Evolutionary conservation across 2,113 vertebrate species (phyloP).

Genomic region (Corythornis vintsioides): DNA sequence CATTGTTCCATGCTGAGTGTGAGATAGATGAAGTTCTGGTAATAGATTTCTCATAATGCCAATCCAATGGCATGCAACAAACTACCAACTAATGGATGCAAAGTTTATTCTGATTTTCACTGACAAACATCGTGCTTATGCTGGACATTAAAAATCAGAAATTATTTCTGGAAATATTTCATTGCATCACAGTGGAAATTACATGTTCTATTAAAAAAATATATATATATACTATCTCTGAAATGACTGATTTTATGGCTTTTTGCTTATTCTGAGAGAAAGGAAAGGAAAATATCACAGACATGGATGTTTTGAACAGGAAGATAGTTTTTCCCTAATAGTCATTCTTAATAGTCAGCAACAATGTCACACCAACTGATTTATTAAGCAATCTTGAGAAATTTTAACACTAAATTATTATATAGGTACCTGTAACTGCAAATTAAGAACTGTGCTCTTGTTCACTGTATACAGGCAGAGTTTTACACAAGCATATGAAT

Average conservation of each 20-base stretch:
- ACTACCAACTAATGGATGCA: background rate
- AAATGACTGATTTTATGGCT: background rate
- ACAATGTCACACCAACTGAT: background rate
- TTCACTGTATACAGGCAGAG: background rate
- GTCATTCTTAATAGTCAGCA: background rate
- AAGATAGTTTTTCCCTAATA: background rate
- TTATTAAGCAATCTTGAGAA: background rate
- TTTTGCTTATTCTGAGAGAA: background rate
- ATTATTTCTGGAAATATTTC: background rate
- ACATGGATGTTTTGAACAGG: background rate
- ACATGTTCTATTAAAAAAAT: background rate
- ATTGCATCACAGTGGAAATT: background rate
- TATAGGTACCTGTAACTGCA: background rate
- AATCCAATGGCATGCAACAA: background rate
- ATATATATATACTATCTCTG: background rate
- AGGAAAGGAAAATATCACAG: background rate
- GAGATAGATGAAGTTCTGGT: background rate
- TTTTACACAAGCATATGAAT: background rate
- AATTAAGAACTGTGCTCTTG: background rate
- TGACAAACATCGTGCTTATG: background rate
- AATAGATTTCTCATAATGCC: background rate
- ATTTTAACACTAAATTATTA: background rate
- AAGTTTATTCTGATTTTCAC: background rate
- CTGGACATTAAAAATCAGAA: background rate
- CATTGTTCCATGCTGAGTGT: background rate